Conservation (phyloP, 2,797 vertebrate genomes). For the Pachyuromys duprasi region DNA sequence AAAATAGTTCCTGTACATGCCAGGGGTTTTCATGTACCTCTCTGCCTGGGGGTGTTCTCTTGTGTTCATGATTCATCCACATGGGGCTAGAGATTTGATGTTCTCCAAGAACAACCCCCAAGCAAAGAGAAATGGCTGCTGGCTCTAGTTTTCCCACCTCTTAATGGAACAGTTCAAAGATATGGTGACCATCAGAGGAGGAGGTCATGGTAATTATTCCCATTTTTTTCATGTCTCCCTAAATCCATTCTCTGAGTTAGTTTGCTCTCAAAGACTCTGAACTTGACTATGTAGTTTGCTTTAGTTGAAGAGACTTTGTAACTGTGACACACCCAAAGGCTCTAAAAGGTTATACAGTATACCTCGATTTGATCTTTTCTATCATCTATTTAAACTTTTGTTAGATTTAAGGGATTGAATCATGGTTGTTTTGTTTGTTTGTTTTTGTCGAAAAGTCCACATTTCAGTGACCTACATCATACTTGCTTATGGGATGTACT, state of each 20-base stretch:
- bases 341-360: not conserved
- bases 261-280: not conserved
- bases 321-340: conserved; percentile 14
- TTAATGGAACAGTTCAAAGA: conserved; percentile 1
- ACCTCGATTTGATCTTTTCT: not conserved
- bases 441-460: not conserved
- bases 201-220: not conserved
- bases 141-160: not conserved
- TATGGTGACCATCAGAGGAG: not conserved
- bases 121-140: not conserved
- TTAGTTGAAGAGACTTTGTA: conserved; percentile 13
- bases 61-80: not conserved
- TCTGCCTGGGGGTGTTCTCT: not conserved
- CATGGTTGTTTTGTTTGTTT: not conserved
- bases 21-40: not conserved
- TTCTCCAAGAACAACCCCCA: not conserved
- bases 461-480: not conserved
- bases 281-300: not conserved
- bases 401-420: conserved; percentile 3
- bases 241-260: not conserved
- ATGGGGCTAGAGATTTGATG: not conserved
- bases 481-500: not conserved
- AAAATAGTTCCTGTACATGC: not conserved
- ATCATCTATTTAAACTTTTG: not conserved
- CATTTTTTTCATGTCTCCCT: not conserved